Percentiles rank a stretch among this genome's conserved stretches.
phyloP scores from a whole-genome alignment of 1,140 invertebrate species.

The Pteromalus puparum region DNA sequence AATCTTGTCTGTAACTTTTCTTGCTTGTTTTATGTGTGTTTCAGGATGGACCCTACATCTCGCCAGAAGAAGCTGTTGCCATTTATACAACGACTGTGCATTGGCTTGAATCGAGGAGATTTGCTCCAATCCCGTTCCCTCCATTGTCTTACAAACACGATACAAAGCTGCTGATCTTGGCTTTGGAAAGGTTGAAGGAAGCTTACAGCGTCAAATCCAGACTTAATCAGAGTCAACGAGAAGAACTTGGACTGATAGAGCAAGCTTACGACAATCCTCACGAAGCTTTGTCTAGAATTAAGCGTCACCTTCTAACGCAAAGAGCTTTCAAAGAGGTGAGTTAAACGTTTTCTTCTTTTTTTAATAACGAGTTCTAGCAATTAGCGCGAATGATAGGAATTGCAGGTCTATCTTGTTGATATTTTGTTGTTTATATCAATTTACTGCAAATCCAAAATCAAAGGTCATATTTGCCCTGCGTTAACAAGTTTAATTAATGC shows the following conservation, averaged over 20 bases:
- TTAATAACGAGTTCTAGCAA: too few relatives aligned
- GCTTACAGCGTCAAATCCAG: conserved; percentile 99
- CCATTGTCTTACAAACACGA: conserved; percentile 99
- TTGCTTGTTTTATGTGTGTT: conserved; percentile 56
- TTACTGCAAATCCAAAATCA: conserved; percentile 14
- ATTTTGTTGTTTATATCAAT: not conserved
- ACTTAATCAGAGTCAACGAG: conserved; percentile 98
- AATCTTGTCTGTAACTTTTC: conserved; percentile 29
- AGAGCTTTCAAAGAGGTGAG: conserved; percentile 97
- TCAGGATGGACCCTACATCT: conserved; percentile 98
- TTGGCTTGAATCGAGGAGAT: conserved; percentile 98
- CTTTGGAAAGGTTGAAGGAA: conserved; percentile 97
- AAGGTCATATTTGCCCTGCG: conserved; percentile 26
- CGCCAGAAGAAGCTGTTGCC: conserved; percentile 99
- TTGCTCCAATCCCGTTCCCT: conserved; percentile 99
- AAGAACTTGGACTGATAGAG: conserved; percentile 98
- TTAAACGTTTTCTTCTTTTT: not conserved
- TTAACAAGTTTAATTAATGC: conserved; percentile 32
- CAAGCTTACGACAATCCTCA: conserved; percentile 99
- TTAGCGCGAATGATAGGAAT: too few relatives aligned
- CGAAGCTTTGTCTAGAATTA: conserved; percentile 98
- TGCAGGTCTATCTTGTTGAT: not conserved
- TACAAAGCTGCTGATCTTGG: conserved; percentile 97
- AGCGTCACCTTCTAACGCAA: conserved; percentile 98
- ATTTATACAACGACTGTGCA: conserved; percentile 99